phyloP scores from a whole-genome alignment of 1,140 invertebrate species.

The Leptopilina boulardi region DNA sequence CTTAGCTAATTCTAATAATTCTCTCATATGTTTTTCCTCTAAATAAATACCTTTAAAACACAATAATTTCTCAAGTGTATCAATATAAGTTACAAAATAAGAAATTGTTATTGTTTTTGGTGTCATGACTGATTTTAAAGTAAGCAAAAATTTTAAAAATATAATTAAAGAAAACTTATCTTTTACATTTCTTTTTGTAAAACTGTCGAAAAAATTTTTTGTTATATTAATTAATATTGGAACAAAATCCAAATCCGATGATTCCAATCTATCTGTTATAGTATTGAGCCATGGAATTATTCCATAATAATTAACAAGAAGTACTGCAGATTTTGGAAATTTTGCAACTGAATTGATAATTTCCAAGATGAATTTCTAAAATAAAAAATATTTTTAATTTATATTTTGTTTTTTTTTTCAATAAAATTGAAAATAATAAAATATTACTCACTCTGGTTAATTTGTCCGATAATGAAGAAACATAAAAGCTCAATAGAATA shows the following conservation, averaged over 20 bases:
- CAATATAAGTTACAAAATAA: constrained; percentile 44
- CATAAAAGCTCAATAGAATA: constrained; percentile 78
- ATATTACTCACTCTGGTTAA: constrained; percentile 74
- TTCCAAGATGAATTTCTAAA: constrained; percentile 78
- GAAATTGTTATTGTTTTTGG: constrained; percentile 25
- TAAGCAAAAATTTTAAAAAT: constrained; percentile 43
- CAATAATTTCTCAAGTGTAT: constrained; percentile 54
- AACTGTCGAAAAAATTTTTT: constrained; percentile 54
- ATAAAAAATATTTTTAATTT: constrained; percentile 44
- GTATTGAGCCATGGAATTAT: constrained; percentile 79
- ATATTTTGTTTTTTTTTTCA: constrained; percentile 30
- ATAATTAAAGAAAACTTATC: constrained; percentile 42
- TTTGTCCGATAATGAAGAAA: constrained; percentile 66
- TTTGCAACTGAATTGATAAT: constrained; percentile 78
- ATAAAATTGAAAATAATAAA: constrained; percentile 36
- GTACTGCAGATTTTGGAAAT: constrained; percentile 78
- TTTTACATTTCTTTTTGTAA: constrained; percentile 46
- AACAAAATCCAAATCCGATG: constrained; percentile 45
- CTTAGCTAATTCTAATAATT: constrained; percentile 50
- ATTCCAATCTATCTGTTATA: constrained; percentile 41
- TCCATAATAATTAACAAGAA: constrained; percentile 80
- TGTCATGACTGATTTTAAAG: constrained; percentile 39
- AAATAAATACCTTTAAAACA: constrained; percentile 47
- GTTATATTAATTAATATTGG: constrained; percentile 54
- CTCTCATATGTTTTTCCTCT: constrained; percentile 47